Evolutionary conservation across 2,113 vertebrate species (phyloP).

Genomic region (Nycticryphes semicollaris): DNA sequence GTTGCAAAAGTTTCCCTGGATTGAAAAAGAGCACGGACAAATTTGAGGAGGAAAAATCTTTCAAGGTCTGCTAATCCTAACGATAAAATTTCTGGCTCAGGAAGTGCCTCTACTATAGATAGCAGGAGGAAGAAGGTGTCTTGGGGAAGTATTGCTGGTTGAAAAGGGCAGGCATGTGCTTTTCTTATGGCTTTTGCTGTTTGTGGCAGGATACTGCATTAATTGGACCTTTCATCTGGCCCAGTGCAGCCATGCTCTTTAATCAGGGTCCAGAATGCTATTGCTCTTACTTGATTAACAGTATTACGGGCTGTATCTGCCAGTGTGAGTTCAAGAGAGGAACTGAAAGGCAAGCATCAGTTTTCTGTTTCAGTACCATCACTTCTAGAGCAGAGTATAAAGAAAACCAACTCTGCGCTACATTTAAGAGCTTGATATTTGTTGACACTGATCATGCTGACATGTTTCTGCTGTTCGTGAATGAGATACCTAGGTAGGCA

Average conservation of each 20-base stretch:
- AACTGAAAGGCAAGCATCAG: neutral
- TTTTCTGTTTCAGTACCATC: neutral
- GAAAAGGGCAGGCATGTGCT: neutral
- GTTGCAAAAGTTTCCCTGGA: neutral
- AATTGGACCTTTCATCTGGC: neutral
- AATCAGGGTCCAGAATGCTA: neutral
- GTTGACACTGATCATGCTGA: neutral
- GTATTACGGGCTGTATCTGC: neutral
- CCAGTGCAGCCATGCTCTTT: neutral
- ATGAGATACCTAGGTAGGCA: neutral
- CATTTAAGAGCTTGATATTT: neutral
- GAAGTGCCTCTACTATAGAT: slow-evolving; percentile 21
- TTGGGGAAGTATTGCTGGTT: neutral
- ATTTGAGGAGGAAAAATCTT: neutral
- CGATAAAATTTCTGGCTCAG: slow-evolving; percentile 40
- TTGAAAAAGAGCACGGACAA: neutral
- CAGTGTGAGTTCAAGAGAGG: neutral
- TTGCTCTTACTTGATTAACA: neutral
- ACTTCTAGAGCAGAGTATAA: neutral
- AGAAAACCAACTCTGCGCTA: neutral
- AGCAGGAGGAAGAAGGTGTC: slow-evolving; percentile 24
- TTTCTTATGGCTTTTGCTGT: neutral
- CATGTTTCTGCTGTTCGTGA: neutral
- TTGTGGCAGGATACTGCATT: neutral
- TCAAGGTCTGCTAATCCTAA: slow-evolving; percentile 40